Evolutionary conservation across 2,113 vertebrate genomes (phyloP).

Genomic region (Pygoscelis antarcticus): DNA sequence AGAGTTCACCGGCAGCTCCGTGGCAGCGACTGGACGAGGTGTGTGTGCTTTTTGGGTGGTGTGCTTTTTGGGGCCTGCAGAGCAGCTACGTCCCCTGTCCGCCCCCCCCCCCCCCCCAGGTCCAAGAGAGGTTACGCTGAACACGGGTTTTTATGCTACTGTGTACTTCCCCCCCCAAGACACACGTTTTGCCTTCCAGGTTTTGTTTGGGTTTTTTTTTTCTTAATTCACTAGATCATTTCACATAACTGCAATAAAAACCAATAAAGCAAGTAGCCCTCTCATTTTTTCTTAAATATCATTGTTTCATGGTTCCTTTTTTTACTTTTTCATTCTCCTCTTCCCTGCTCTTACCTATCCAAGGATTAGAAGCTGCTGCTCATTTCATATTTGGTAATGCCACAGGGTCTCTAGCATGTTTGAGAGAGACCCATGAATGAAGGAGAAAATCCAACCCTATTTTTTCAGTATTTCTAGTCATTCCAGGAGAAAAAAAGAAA

Average conservation of each 20-base stretch:
- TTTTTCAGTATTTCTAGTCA: background rate
- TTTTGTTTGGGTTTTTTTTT: background rate
- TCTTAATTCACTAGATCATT: background rate
- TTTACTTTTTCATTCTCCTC: background rate
- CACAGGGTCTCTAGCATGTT: background rate
- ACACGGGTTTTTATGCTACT: background rate
- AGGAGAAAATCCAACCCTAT: background rate
- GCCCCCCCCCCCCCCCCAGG: too few species aligned
- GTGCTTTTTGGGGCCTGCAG: accelerated
- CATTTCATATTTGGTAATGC: background rate
- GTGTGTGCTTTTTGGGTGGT: background rate
- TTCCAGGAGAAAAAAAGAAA: background rate
- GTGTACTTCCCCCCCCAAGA: background rate
- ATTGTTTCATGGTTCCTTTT: background rate
- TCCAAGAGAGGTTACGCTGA: background rate
- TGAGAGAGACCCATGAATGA: background rate
- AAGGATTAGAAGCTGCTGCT: background rate
- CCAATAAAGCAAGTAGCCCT: background rate
- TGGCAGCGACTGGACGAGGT: accelerated
- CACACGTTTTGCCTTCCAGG: background rate
- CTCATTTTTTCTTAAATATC: background rate
- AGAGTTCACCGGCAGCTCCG: background rate
- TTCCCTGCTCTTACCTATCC: background rate
- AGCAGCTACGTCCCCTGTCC: accelerated
- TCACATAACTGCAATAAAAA: background rate